Conservation (phyloP, 2,113 vertebrate species). For the Albula goreensis region DNA sequence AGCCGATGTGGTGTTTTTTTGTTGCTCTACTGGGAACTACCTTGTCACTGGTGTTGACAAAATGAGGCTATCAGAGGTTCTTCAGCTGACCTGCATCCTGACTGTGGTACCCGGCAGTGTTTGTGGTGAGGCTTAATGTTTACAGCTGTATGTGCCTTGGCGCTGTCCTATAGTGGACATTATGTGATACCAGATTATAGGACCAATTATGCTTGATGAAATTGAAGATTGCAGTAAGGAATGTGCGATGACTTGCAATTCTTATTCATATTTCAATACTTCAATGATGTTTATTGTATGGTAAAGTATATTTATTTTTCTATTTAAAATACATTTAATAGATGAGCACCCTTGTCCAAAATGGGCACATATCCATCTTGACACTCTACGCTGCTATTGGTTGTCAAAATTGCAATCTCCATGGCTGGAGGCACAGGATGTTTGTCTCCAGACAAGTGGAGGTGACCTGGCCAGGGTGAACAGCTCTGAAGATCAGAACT, state of each 20-base stretch:
- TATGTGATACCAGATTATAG: neutral
- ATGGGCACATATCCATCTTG: conserved; percentile 55
- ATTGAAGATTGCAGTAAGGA: neutral
- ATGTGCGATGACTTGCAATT: neutral
- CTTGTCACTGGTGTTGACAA: conserved; percentile 15
- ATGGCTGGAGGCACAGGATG: conserved; percentile 53
- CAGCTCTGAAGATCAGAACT: conserved; percentile 53
- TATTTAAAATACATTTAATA: conserved; percentile 30
- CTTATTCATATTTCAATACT: neutral
- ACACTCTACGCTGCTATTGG: conserved; percentile 68
- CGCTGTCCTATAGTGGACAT: neutral
- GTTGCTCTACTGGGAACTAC: neutral
- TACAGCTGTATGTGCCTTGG: neutral
- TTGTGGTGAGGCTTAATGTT: conserved; percentile 36
- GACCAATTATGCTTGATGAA: neutral
- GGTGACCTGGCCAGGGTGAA: conserved; percentile 60
- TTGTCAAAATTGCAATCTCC: conserved; percentile 51
- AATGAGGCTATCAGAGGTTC: conserved; percentile 31
- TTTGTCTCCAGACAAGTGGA: conserved; percentile 48
- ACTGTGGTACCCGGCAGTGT: conserved; percentile 24
- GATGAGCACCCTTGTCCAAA: conserved; percentile 59
- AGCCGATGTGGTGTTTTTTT: conserved; percentile 4
- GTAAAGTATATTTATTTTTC: neutral
- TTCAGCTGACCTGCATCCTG: conserved; percentile 40
- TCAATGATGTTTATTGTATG: neutral